A percentile compares a stretch with the other conserved stretches of the same genome.
These are phyloP conservation scores for Meloidogyne chitwoodi DNA, from an alignment of 1,140 invertebrate genomes.

Conservation along the genomic window DNA sequence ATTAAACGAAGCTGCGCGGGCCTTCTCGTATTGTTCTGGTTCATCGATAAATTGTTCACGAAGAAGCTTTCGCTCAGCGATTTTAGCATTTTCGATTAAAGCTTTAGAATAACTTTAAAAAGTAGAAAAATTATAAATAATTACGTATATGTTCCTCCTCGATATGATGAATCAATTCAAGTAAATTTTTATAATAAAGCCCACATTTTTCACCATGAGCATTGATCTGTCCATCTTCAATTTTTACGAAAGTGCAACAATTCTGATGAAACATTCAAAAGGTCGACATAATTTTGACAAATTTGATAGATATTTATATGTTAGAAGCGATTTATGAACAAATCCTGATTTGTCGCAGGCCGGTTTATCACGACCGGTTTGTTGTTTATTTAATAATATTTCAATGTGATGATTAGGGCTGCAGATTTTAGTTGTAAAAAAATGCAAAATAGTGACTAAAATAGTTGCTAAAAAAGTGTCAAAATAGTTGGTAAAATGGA, in stretches of 20 bases:
- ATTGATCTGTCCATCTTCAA: background rate
- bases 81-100: background rate
- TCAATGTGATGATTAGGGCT: too few species aligned
- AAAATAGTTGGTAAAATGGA: too few species aligned
- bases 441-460: too few species aligned
- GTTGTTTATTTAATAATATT: too few species aligned
- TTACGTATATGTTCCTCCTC: conserved; percentile 23
- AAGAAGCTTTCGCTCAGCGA: background rate
- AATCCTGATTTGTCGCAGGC: too few species aligned
- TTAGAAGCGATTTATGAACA: too few species aligned
- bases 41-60: background rate
- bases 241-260: conserved; percentile 3
- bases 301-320: too few species aligned
- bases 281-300: background rate
- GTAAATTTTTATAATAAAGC: conserved; percentile 1
- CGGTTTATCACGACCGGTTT: too few species aligned
- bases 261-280: background rate
- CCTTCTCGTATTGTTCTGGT: background rate
- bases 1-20: background rate
- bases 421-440: too few species aligned
- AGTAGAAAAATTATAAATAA: background rate
- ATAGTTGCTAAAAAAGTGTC: too few species aligned
- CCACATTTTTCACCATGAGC: conserved; percentile 4
- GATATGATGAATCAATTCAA: conserved; percentile 22
- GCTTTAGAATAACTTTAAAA: background rate